Evolutionary conservation across 2,797 vertebrate species (phyloP), one percentile per base, ranked within the genome.

Genomic region (Anniella stebbinsi): DNA sequence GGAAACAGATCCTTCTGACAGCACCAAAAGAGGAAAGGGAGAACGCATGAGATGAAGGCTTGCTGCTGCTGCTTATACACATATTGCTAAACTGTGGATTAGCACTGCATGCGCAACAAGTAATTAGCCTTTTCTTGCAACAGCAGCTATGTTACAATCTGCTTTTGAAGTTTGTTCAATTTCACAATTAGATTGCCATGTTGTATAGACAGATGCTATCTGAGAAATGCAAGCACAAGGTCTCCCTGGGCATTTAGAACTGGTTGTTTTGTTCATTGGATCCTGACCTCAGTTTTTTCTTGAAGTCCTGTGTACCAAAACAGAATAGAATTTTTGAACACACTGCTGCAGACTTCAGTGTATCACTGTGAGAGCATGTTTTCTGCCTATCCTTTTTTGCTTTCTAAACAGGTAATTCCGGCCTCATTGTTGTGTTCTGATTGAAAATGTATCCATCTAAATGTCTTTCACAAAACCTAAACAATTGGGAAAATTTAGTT

Each of bases 291-390:
- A 17, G 1, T 48, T 78, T 78, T 57, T 70, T 10, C 12, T 23
- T 17, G 36, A 60, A 75, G 23, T 60, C 70, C n/a, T 60, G 28
- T 17, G 25, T 75, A 17, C 33, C 21, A 38, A 28, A 10, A 54
- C 21, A 72, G 30, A 77, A 87, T 33, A 21, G 72, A 85, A 66
- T 28, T 93, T 92, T 38, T 76, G 18, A 73, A 70, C 6, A 41
- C 51, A 0, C 3, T 89, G 17, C 51, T 54, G 75, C 54, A 84
- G 78, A 2, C 57, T 80, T 28, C 1, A 48, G 41, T 67, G 54
- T 36, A 48, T 78, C 89, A 45, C 4, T 2, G n/a, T 72, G 73
- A 78, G 1, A 30, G 2, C 21, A 30, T 60, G 0, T 51, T 88
- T 70, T 33, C 80, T 41, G 33, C 33, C 63, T 38, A 33, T 23